Conservation (phyloP, 1,140 invertebrate species). For the Hormaphis cornu region DNA sequence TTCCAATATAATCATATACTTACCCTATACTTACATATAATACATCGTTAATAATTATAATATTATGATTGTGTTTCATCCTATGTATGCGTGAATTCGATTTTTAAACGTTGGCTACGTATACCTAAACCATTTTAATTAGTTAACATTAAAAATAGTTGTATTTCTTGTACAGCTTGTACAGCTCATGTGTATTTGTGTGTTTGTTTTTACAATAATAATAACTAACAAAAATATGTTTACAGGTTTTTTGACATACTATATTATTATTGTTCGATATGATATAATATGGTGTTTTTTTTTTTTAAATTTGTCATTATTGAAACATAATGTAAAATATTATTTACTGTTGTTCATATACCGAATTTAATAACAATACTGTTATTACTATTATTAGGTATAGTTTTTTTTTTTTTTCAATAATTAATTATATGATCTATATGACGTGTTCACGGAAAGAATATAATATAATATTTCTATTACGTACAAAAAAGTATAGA, state of each 20-base stretch:
- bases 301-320: conserved; percentile 5
- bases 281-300: conserved; percentile 10
- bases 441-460: neutral
- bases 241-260: no score
- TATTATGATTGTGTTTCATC: neutral
- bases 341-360: no score
- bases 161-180: no score
- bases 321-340: no score
- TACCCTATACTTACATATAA: no score
- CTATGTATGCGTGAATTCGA: neutral
- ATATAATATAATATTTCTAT: no score
- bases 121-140: no score
- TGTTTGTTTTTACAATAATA: neutral
- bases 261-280: conserved; percentile 11
- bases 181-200: neutral
- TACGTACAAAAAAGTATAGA: conserved; percentile 7
- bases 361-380: no score
- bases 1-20: neutral
- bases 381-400: no score
- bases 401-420: neutral
- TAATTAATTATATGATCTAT: conserved; percentile 7
- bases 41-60: no score
- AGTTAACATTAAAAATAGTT: neutral
- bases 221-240: neutral
- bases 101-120: neutral